Conservation (phyloP, 2,797 vertebrate genomes). For the Chelmon rostratus region DNA sequence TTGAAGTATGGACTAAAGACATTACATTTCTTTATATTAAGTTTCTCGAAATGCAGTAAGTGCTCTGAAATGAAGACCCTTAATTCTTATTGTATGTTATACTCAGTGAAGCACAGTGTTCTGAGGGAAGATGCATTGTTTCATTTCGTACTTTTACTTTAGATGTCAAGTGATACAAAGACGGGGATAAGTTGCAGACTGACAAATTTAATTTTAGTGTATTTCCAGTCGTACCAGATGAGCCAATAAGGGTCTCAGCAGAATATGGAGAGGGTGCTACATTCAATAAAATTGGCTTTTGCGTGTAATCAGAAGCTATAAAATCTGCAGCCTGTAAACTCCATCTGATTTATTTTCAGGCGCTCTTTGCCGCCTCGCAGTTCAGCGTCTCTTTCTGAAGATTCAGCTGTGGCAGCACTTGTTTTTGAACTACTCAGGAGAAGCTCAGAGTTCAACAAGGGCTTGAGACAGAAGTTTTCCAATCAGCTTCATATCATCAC, state of each 20-base stretch:
- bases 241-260: conserved; percentile 32
- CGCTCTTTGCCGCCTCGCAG: conserved; percentile 31
- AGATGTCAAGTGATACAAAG: conserved; percentile 43
- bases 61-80: conserved; percentile 47
- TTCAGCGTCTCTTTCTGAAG: conserved; percentile 45
- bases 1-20: conserved; percentile 23
- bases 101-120: conserved; percentile 6
- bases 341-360: conserved; percentile 47
- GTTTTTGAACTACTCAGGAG: conserved; percentile 30
- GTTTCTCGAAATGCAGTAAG: conserved; percentile 21
- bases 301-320: conserved; percentile 59
- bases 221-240: conserved; percentile 32
- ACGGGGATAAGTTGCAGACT: conserved; percentile 41
- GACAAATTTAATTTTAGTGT: conserved; percentile 52
- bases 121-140: conserved; percentile 39
- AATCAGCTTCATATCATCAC: conserved; percentile 32
- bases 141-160: conserved; percentile 47
- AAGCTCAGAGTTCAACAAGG: conserved; percentile 40
- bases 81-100: conserved; percentile 27
- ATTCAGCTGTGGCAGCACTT: conserved; percentile 62
- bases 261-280: conserved; percentile 52
- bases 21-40: conserved; percentile 13
- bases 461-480: conserved; percentile 42
- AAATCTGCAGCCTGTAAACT: conserved; percentile 40
- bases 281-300: conserved; percentile 54